These are phyloP conservation scores for Euproctis similis DNA, from an alignment of 2,888 invertebrate genomes.

Conservation along the genomic window DNA sequence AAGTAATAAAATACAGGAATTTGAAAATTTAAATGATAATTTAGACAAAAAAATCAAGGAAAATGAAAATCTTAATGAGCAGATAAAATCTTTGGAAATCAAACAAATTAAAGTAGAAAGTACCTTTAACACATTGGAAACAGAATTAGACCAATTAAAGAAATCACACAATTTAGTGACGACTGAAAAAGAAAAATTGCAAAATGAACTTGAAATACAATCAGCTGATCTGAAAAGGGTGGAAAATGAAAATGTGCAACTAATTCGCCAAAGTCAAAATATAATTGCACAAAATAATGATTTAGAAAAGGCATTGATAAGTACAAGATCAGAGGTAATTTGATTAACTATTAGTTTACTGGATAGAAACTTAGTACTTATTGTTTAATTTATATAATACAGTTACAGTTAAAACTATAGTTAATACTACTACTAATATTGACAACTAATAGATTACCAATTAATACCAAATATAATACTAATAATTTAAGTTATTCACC, in stretches of 20 bases:
- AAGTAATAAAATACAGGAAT: slow-evolving; percentile 33
- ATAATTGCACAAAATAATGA: slow-evolving; percentile 39
- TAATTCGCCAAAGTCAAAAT: slow-evolving; percentile 35
- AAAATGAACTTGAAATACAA: slow-evolving; percentile 33
- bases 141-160: slow-evolving; percentile 36
- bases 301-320: slow-evolving; percentile 45
- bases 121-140: slow-evolving; percentile 35
- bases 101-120: slow-evolving; percentile 23
- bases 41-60: slow-evolving; percentile 43
- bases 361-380: too few species aligned
- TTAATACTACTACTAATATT: too few species aligned
- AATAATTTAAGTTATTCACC: too few species aligned
- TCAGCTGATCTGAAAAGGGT: slow-evolving; percentile 27
- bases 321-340: slow-evolving; percentile 47
- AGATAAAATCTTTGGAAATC: slow-evolving; percentile 30
- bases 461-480: too few species aligned
- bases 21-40: slow-evolving; percentile 30
- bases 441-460: too few species aligned
- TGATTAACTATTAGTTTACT: too few species aligned
- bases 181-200: slow-evolving; percentile 40
- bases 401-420: too few species aligned
- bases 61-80: slow-evolving; percentile 30
- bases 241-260: slow-evolving; percentile 36
- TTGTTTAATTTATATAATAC: too few species aligned
- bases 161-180: slow-evolving; percentile 26